Base-by-base conservation (phyloP, 2,797 vertebrate species). In the Pygocentrus nattereri region DNA sequence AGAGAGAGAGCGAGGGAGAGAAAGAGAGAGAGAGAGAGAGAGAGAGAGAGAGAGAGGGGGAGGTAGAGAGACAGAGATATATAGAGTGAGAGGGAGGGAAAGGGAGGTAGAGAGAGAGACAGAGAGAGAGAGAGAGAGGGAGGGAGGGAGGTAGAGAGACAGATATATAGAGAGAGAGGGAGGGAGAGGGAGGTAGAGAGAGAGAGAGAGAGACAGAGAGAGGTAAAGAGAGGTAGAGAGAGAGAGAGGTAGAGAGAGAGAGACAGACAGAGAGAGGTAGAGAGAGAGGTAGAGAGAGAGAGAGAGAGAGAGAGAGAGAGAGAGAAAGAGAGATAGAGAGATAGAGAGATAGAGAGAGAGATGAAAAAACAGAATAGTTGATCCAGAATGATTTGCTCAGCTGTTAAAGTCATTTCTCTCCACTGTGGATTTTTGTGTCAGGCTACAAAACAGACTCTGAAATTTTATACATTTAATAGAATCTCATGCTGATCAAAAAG, bases 391-490 rank as follows among this genome's bases (percentile, higher is more conserved):
- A 78, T 8, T 61, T 23, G 67, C 74, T 84, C 73, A 80, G 79
- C 82, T 87, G 82, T 84, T 89, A 87, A 84, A 86, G 73, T 84
- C 13, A 81, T 76, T 65, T 69, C 34, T 65, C 70, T 74, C 81
- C 50, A 71, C 54, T n/a, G 25, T 30, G 49, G 49, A 77, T 79
- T 69, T 86, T 41, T 70, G 74, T 81, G 72, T 80, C 69, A 78
- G 65, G 69, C 19, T 56, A 13, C 80, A 85, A 85, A 88, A 84
- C 27, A 38, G 47, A 27, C 69, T 82, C 21, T 34, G 49, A 82
- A 71, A 84, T 88, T 73, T 79, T 79, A 83, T 54, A 34, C 73
- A 72, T 72, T 76, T 80, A 81, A 81, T 77, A 78, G 52, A 88
- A 81, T 78, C 58, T 47, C 75, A 61, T 78, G 30, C 34, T 23